A percentile compares a stretch with the other conserved stretches of the same genome.
These are phyloP conservation scores for Sericinus montela DNA, from an alignment of 2,888 invertebrate genomes.

Conservation along the genomic window DNA sequence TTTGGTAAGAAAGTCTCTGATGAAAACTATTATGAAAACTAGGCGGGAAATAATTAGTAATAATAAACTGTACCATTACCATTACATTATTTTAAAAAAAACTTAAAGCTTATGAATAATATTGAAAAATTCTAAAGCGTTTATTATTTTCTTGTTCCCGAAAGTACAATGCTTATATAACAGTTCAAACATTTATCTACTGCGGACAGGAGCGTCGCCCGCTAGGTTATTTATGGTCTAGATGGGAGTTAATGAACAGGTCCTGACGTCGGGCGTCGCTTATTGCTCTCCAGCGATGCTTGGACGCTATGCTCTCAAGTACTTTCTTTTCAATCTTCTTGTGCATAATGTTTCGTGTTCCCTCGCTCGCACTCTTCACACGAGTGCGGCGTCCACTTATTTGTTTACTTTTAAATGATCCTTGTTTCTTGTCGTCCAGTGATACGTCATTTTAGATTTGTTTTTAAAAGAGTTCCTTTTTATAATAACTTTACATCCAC, in stretches of 20 bases:
- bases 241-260: constrained; percentile 70
- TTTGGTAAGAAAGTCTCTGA: too few species aligned
- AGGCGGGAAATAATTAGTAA: too few species aligned
- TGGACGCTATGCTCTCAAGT: constrained; percentile 69
- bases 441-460: constrained; percentile 62
- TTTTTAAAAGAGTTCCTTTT: constrained; percentile 42
- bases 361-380: constrained; percentile 61
- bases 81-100: too few species aligned
- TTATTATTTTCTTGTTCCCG: too few species aligned
- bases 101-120: too few species aligned
- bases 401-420: constrained; percentile 68
- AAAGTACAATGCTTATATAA: background rate
- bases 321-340: constrained; percentile 74
- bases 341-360: constrained; percentile 70
- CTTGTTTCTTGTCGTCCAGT: constrained; percentile 46
- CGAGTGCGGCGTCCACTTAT: constrained; percentile 64
- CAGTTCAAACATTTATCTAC: constrained; percentile 31
- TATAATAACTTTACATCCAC: constrained; percentile 60
- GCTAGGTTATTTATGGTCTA: constrained; percentile 58
- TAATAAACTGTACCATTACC: too few species aligned
- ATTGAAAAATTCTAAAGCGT: too few species aligned
- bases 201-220: constrained; percentile 34
- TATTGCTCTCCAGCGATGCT: constrained; percentile 67
- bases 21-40: too few species aligned
- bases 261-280: constrained; percentile 62